Evolutionary conservation across 2,113 vertebrate species (phyloP).

Genomic region (Phyllostomus discolor): DNA sequence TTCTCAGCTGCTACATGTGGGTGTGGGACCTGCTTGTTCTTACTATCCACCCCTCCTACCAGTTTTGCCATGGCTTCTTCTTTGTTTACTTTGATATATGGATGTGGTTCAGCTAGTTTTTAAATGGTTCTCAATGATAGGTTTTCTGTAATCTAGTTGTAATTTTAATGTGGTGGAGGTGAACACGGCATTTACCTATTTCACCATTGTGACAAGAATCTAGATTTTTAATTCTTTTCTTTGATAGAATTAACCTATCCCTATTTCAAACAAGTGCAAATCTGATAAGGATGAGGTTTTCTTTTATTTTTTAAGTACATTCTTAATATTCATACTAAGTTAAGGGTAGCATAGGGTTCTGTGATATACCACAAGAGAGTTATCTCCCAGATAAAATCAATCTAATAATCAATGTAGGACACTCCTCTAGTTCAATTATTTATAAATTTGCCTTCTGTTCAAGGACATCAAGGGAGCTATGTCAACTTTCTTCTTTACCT

Average conservation of each 20-base stretch:
- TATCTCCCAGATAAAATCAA: not conserved
- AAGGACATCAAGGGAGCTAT: not conserved
- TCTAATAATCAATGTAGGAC: not conserved
- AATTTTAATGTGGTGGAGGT: not conserved
- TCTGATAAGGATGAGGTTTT: not conserved
- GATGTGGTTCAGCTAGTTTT: not conserved
- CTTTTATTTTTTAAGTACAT: not conserved
- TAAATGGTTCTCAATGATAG: not conserved
- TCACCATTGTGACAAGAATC: not conserved
- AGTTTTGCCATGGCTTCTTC: not conserved
- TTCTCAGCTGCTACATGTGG: too few relatives aligned
- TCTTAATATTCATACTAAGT: not conserved
- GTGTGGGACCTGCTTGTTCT: too few relatives aligned
- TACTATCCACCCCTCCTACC: too few relatives aligned
- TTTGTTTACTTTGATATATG: not conserved
- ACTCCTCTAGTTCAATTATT: not conserved
- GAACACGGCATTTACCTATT: not conserved
- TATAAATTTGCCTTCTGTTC: not conserved
- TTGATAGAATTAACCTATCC: not conserved
- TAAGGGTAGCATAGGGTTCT: not conserved
- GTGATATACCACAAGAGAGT: too few relatives aligned
- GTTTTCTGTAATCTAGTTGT: not conserved
- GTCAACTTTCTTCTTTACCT: not conserved
- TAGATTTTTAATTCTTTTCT: not conserved
- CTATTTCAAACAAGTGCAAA: not conserved